Base-by-base conservation (phyloP, 2,888 invertebrate species). In the Theretra japonica region DNA sequence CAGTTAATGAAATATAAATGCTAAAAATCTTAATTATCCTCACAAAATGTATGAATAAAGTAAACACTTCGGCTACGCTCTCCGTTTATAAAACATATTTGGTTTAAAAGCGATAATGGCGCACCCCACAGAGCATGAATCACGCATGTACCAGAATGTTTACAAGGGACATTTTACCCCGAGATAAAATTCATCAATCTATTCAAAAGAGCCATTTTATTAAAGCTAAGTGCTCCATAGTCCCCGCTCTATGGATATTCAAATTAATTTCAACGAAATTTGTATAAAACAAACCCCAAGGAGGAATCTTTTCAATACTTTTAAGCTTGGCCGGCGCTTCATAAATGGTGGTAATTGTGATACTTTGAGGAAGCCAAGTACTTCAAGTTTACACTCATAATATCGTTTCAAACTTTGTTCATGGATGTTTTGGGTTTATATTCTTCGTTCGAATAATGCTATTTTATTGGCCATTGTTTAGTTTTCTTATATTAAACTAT, bases 321-420 rank as follows among this genome's bases (percentile, higher is more conserved):
- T 65, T 21, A 65, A 65, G 41, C 23, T 48, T 48, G 23, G 48
- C 65, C 65, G 41, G 41, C 41, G 65, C 48, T 23, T 65, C 48
- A 65, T 65, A 65, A 65, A 65, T 41, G 65, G 48, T 65, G 65
- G 65, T 65, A 65, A 65, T 65, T 65, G 65, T 65, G 65, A 65
- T 65, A 48, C 65, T 65, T 65, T 23, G 17, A 65, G 41, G 23
- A 23, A 65, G 65, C 65, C 48, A 65, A n/a, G 65, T 65, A 48
- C 65, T 65, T 65, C 21, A 65, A 65, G 65, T 48, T 65, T 65
- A 65, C 48, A 65, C 48, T 65, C 65, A 48, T 48, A 65, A 65
- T 65, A 65, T 41, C 65, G 65, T 65, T 65, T 25, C 15, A 23
- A 65, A 65, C 65, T 65, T 65, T 65, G 65, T 48, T 65, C 65